These are phyloP conservation scores for Marmota monax DNA, from an alignment of 2,113 vertebrate species.

Conservation along the genomic window DNA sequence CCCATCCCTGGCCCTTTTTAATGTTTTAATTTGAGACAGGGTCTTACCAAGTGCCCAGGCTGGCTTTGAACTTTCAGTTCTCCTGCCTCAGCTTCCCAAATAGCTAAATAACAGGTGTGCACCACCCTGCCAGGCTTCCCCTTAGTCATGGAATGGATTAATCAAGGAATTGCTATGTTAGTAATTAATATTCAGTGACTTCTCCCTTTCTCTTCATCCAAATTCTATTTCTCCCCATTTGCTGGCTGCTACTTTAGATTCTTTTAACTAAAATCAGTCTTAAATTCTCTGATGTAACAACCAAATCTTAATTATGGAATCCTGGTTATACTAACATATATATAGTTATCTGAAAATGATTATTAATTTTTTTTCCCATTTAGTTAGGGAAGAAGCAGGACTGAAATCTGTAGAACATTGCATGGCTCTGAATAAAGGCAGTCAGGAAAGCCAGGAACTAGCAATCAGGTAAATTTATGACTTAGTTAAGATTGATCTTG, in stretches of 20 bases:
- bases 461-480: slow-evolving; percentile 3
- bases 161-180: background rate
- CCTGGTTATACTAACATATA: slow-evolving; percentile 51
- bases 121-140: background rate
- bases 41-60: background rate
- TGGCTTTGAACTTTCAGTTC: too few relatives aligned
- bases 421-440: background rate
- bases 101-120: too few relatives aligned
- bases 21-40: background rate
- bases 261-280: slow-evolving; percentile 15
- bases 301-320: slow-evolving; percentile 58
- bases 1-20: background rate
- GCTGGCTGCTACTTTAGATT: slow-evolving; percentile 12
- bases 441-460: background rate
- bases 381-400: background rate
- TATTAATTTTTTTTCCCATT: slow-evolving; percentile 23
- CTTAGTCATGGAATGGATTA: slow-evolving; percentile 24
- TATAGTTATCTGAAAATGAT: slow-evolving; percentile 62
- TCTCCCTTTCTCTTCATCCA: background rate
- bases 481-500: slow-evolving; percentile 32
- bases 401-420: slow-evolving; percentile 49
- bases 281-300: slow-evolving; percentile 45
- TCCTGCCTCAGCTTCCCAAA: too few relatives aligned
- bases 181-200: slow-evolving; percentile 19
- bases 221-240: background rate